Evolutionary conservation across 2,888 invertebrate species (phyloP).

Genomic region (Stomorhina lunata): DNA sequence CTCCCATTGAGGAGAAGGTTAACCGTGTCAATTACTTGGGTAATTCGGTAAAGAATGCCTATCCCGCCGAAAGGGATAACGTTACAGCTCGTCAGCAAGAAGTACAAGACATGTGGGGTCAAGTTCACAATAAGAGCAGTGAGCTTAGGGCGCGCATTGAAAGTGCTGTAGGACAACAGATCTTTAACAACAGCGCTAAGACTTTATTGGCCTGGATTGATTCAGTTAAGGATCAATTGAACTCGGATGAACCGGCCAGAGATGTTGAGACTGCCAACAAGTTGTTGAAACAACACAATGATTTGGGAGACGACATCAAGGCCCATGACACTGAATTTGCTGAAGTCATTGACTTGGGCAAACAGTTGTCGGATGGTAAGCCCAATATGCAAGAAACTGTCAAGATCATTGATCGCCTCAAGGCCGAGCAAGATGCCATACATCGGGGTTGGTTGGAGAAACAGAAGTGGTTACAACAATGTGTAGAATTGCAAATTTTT

Average conservation of each 20-base stretch:
- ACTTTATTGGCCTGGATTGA: conserved; percentile 91
- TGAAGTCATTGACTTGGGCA: conserved; percentile 90
- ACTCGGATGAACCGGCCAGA: conserved; percentile 88
- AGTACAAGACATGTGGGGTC: conserved; percentile 92
- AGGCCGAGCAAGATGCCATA: conserved; percentile 88
- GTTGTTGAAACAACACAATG: conserved; percentile 93
- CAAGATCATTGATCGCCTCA: conserved; percentile 86
- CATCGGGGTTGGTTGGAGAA: conserved; percentile 91
- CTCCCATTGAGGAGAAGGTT: conserved; percentile 96
- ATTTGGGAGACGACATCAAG: conserved; percentile 93
- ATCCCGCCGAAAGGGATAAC: conserved; percentile 93
- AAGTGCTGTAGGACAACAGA: conserved; percentile 96
- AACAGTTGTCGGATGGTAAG: conserved; percentile 87
- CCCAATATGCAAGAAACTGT: conserved; percentile 88
- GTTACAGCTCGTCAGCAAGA: conserved; percentile 92
- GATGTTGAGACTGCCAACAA: conserved; percentile 96
- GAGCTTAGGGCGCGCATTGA: conserved; percentile 92
- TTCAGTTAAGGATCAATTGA: conserved; percentile 88
- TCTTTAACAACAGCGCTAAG: conserved; percentile 86
- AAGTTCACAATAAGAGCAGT: conserved; percentile 91
- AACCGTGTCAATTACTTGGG: conserved; percentile 92
- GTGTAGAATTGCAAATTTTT: conserved; percentile 93
- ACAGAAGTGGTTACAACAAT: conserved; percentile 91
- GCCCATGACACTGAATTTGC: conserved; percentile 93
- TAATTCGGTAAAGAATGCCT: conserved; percentile 93